Conservation (phyloP, 2,888 invertebrate species). For the Venusia cambrica region DNA sequence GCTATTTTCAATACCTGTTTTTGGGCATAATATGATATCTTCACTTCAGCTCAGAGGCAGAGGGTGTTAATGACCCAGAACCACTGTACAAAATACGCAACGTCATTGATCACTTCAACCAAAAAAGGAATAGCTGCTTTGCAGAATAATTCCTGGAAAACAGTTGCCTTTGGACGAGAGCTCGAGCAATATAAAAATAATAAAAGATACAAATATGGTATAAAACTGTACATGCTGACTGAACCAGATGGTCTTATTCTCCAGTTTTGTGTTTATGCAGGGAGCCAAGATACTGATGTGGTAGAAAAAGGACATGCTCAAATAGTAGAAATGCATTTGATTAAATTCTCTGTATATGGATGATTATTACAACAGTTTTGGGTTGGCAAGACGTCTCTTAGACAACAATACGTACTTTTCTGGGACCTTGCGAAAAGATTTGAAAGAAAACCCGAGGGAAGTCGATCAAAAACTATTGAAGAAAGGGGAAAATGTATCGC, state of each 20-base stretch:
- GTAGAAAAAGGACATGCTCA: slow-evolving; percentile 13
- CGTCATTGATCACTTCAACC: slow-evolving; percentile 41
- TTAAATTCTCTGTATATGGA: slow-evolving; percentile 22
- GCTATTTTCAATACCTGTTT: slow-evolving; percentile 28
- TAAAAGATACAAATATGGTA: slow-evolving; percentile 15
- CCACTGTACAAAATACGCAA: slow-evolving; percentile 23
- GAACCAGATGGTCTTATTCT: slow-evolving; percentile 23
- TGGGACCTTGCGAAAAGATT: slow-evolving; percentile 15
- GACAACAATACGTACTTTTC: slow-evolving; percentile 23
- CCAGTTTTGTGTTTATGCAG: slow-evolving; percentile 19
- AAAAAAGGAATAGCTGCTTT: slow-evolving; percentile 29
- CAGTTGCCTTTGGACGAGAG: slow-evolving; percentile 26
- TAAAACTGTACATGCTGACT: slow-evolving; percentile 24
- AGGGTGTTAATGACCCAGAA: slow-evolving; percentile 34
- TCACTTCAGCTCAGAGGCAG: slow-evolving; percentile 34
- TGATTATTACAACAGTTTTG: slow-evolving; percentile 17
- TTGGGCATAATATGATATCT: slow-evolving; percentile 24
- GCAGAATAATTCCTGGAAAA: slow-evolving; percentile 28
- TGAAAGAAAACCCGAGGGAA: slow-evolving; percentile 15
- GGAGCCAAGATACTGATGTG: slow-evolving; percentile 8
- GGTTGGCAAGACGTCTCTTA: slow-evolving; percentile 15
- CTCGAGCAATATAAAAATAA: slow-evolving; percentile 16
- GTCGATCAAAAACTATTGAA: neutral
- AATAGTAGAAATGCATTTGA: slow-evolving; percentile 19
- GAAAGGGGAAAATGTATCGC: slow-evolving; percentile 4